Percentiles rank a stretch among this genome's conserved stretches.
phyloP scores from a whole-genome alignment of 2,888 invertebrate species.

The Candidula unifasciata region DNA sequence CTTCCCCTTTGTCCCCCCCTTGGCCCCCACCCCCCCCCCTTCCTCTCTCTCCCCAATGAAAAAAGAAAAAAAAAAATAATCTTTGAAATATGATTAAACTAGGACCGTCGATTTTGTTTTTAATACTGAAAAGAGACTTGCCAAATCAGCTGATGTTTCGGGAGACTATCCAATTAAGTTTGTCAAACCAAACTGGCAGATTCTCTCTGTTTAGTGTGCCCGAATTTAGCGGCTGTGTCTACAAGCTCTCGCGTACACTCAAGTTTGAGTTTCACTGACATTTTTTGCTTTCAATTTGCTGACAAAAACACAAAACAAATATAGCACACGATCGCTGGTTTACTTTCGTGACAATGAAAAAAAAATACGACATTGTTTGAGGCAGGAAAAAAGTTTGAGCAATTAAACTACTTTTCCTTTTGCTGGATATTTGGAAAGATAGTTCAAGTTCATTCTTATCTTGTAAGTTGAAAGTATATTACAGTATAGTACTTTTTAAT shows the following conservation, averaged over 20 bases:
- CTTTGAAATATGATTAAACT: too few species aligned
- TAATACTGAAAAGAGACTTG: too few species aligned
- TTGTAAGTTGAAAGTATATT: too few species aligned
- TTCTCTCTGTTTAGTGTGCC: neutral
- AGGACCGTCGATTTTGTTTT: too few species aligned
- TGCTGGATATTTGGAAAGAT: too few species aligned
- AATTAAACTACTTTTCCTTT: too few species aligned
- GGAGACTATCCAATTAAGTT: too few species aligned
- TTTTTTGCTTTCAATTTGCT: constrained; percentile 14
- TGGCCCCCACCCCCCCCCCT: too few species aligned
- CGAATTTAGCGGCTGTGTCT: constrained; percentile 1
- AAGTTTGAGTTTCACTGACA: neutral
- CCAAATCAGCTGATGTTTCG: too few species aligned
- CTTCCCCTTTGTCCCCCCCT: too few species aligned
- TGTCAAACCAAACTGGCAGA: neutral
- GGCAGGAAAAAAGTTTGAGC: neutral
- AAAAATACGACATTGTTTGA: neutral
- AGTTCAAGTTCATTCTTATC: too few species aligned
- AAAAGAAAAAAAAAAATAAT: neutral
- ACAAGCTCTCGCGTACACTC: neutral
- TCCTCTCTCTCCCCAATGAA: neutral
- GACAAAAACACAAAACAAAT: constrained; percentile 12
- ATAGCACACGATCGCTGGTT: neutral
- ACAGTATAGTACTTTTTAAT: too few species aligned
- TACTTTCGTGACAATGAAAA: neutral